phyloP scores from a whole-genome alignment of 2,888 invertebrate species.

The Zaprionus bogoriensis region DNA sequence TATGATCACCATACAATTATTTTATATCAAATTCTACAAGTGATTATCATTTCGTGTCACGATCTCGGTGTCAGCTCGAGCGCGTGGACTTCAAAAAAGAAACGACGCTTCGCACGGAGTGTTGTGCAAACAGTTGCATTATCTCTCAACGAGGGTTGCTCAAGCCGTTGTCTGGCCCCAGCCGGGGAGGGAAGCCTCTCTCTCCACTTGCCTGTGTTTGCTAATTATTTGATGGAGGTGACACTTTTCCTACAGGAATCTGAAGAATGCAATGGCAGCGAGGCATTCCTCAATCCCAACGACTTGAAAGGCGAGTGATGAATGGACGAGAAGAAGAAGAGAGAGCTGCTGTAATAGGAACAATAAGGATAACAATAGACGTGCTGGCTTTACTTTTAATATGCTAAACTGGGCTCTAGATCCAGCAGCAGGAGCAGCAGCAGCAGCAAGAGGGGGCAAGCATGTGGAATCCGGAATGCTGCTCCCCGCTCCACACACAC shows the following conservation, averaged over 20 bases:
- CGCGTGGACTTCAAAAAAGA: slow-evolving; percentile 24
- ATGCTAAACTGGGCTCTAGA: slow-evolving; percentile 70
- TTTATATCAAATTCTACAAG: no score
- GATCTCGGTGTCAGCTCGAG: not conserved
- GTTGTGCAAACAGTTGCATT: slow-evolving; percentile 67
- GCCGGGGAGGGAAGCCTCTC: not conserved
- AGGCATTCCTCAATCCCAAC: slow-evolving; percentile 20
- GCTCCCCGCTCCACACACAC: not conserved
- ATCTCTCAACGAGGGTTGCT: slow-evolving; percentile 43
- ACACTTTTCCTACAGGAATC: not conserved
- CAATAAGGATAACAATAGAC: slow-evolving; percentile 46
- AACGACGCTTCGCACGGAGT: slow-evolving; percentile 49
- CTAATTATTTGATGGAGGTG: slow-evolving; percentile 52
- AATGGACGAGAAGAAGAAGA: slow-evolving; percentile 20
- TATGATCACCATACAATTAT: no score
- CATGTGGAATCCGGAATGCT: slow-evolving; percentile 62
- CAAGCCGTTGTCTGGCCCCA: no score
- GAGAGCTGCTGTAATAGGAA: slow-evolving; percentile 6
- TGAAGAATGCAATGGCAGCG: not conserved
- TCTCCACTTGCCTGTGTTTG: slow-evolving; percentile 14
- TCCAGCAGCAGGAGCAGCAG: no score
- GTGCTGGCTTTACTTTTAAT: slow-evolving; percentile 68
- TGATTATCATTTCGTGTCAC: slow-evolving; percentile 3
- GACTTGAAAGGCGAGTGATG: slow-evolving; percentile 30
- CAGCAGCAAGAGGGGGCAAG: slow-evolving; percentile 69